Percentiles rank a stretch among this genome's conserved stretches.
phyloP scores from a whole-genome alignment of 1,140 invertebrate genomes.

The Apolygus lucorum region DNA sequence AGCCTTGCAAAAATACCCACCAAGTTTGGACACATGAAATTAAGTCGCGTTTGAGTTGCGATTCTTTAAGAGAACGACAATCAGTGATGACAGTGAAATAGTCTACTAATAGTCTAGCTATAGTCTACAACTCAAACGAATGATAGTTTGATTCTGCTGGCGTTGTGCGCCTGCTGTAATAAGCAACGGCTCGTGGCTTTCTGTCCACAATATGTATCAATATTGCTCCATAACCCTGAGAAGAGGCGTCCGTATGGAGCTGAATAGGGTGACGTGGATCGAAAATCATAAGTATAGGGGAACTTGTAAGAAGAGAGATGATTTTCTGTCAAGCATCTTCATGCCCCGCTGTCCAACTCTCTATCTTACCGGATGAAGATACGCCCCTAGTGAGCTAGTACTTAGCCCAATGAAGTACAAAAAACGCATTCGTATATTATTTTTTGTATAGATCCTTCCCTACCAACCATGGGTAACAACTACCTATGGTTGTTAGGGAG shows the following conservation, averaged over 20 bases:
- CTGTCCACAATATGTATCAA: slow-evolving; percentile 23
- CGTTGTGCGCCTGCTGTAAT: neutral
- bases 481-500: too few species aligned
- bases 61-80: slow-evolving; percentile 1
- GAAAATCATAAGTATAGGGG: slow-evolving; percentile 38
- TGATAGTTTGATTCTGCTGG: neutral
- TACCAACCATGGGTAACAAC: too few species aligned
- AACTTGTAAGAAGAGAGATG: slow-evolving; percentile 22
- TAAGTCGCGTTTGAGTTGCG: neutral
- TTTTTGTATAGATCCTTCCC: too few species aligned
- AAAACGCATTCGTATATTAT: too few species aligned
- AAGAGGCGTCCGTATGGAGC: slow-evolving; percentile 33
- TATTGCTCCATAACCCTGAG: slow-evolving; percentile 29
- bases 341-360: slow-evolving; percentile 1
- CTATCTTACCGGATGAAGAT: neutral
- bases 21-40: neutral
- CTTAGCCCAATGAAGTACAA: too few species aligned
- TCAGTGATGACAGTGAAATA: slow-evolving; percentile 1
- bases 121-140: slow-evolving; percentile 2
- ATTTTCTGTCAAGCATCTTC: slow-evolving; percentile 2
- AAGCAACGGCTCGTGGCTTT: slow-evolving; percentile 31
- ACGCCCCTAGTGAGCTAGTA: neutral
- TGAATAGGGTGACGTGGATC: slow-evolving; percentile 35
- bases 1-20: slow-evolving; percentile 1
- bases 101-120: neutral